Evolutionary conservation across 2,113 vertebrate genomes (phyloP).

Genomic region (Hemibagrus wyckioides): DNA sequence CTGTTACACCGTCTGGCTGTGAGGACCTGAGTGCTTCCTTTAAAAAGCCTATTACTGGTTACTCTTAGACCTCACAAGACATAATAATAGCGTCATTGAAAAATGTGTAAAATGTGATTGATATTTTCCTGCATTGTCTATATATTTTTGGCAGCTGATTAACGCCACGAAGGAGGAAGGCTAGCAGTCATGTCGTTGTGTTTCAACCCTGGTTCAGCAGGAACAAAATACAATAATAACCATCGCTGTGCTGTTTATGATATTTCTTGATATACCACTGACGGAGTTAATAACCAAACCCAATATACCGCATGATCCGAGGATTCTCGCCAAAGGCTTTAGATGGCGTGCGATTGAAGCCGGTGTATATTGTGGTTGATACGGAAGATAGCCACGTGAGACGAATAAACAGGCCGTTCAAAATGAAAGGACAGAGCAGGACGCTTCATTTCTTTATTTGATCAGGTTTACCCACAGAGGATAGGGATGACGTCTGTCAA

Average conservation of each 20-base stretch:
- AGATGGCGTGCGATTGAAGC: neutral
- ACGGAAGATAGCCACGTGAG: constrained; percentile 5
- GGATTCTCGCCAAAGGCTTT: neutral
- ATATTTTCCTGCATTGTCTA: neutral
- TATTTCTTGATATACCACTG: constrained; percentile 14
- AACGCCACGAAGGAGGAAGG: neutral
- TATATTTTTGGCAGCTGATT: neutral
- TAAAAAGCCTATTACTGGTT: too few relatives aligned
- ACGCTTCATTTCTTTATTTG: constrained; percentile 11
- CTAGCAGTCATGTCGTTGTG: neutral
- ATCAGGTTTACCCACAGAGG: constrained; percentile 70
- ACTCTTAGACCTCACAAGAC: too few relatives aligned
- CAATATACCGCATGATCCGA: neutral
- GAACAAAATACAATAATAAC: neutral
- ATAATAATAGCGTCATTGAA: neutral
- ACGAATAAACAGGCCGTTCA: neutral
- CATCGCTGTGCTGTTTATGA: neutral
- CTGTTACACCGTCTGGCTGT: too few relatives aligned
- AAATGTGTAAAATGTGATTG: neutral
- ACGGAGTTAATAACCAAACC: constrained; percentile 4
- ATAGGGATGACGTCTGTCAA: constrained; percentile 76
- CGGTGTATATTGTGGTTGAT: neutral
- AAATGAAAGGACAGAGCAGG: constrained; percentile 32
- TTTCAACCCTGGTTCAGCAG: neutral
- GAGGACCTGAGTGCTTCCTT: too few relatives aligned